Evolutionary conservation across 2,113 vertebrate species (phyloP), one percentile per base, ranked within the genome.

Genomic region (Grammatotria lemairii): DNA sequence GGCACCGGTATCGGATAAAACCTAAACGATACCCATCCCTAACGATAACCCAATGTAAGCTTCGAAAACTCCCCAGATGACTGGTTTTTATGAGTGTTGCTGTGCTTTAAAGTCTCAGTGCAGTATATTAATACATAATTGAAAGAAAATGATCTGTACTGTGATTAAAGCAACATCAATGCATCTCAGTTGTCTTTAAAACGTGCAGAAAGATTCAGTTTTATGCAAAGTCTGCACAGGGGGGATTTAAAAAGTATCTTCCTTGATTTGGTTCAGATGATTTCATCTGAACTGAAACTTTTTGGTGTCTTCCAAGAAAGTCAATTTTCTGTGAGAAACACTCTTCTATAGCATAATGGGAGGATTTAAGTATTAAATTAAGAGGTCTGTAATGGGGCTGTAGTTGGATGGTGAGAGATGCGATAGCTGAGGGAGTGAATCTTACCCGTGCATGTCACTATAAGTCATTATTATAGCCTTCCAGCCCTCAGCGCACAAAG

Each of bases 401-500:
- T 9, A 90, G 63, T 87, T 65, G 83, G 51, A 80, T 14, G 11
- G 60, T 73, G 45, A 79, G 54, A 79, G 87, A 55, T 82, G 40
- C 33, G n/a, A 90, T 82, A 83, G 82, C 86, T 31, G 33, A 93
- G 85, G 80, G 91, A 92, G 82, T 13, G 8, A 88, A 40, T 91
- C 63, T 87, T 92, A 87, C 89, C 85, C 87, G 33, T 82, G 88
- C 86, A 90, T 93, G 93, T 93, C 92, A 93, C 88, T 92, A 17
- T 83, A 89, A 93, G 92, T 94, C 92, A 93, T 92, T 81, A 91
- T 93, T 93, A 92, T 86, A 87, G 88, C 86, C 90, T 68, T 91
- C 88, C 85, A 81, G 70, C 33, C 60, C 92, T 35, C 86, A 88
- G 84, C 42, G 26, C 49, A 87, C 86, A 90, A 88, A 89, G 88